Conservation (phyloP, 2,888 invertebrate genomes). For the Rotaria socialis region DNA sequence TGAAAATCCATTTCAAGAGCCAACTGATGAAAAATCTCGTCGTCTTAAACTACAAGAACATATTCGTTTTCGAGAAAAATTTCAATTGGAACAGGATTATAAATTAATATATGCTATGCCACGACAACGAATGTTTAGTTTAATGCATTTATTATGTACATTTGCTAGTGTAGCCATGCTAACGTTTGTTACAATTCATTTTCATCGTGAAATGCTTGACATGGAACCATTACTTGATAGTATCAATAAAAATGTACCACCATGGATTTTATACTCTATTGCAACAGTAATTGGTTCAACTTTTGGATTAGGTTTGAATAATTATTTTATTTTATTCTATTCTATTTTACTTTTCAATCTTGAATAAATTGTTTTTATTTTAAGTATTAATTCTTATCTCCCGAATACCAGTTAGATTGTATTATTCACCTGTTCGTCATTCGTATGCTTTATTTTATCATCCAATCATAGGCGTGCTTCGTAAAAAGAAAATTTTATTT, state of each 20-base stretch:
- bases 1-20: background rate
- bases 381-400: background rate
- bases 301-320: background rate
- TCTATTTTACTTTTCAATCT: background rate
- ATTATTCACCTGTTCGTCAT: background rate
- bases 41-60: conserved; percentile 6
- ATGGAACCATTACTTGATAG: background rate
- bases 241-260: background rate
- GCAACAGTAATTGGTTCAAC: background rate
- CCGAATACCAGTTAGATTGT: background rate
- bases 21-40: background rate
- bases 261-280: background rate
- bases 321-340: background rate
- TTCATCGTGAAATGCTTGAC: background rate
- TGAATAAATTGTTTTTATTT: background rate
- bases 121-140: background rate
- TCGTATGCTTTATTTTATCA: background rate
- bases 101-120: background rate
- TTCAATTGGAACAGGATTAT: background rate
- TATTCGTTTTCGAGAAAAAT: conserved; percentile 6
- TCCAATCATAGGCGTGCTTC: background rate
- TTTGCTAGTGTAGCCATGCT: background rate
- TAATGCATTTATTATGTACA: conserved; percentile 8
- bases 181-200: background rate
- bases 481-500: background rate